Percentiles rank a stretch among this genome's conserved stretches.
phyloP scores from a whole-genome alignment of 1,140 invertebrate genomes.

The Odontomachus brunneus region DNA sequence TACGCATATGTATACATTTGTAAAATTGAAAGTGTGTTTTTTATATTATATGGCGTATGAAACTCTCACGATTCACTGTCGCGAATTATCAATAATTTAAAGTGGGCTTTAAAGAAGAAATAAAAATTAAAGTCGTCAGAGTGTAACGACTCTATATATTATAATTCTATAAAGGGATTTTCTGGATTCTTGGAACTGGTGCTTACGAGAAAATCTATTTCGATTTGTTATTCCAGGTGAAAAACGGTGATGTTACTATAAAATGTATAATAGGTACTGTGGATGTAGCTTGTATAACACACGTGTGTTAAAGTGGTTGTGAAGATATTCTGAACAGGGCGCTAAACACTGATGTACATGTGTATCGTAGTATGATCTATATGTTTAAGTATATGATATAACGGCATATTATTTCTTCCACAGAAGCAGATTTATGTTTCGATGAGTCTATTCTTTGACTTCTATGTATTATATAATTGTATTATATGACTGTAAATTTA shows the following conservation, averaged over 20 bases:
- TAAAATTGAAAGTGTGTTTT: too few species aligned
- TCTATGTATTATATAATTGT: constrained; percentile 43
- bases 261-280: constrained; percentile 44
- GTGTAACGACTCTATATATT: constrained; percentile 19
- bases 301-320: constrained; percentile 66
- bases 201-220: constrained; percentile 63
- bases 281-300: constrained; percentile 20
- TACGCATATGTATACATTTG: too few species aligned
- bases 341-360: constrained; percentile 64
- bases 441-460: constrained; percentile 28
- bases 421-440: constrained; percentile 4
- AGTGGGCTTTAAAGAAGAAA: not conserved
- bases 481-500: constrained; percentile 37
- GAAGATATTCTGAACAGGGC: constrained; percentile 51
- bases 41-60: too few species aligned
- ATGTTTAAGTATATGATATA: constrained; percentile 45
- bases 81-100: too few species aligned
- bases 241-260: constrained; percentile 1
- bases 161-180: constrained; percentile 24
- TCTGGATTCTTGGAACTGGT: constrained; percentile 45
- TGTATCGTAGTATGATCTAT: constrained; percentile 64
- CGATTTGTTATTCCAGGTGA: constrained; percentile 33
- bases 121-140: constrained; percentile 25
- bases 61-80: too few species aligned
- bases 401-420: constrained; percentile 41